These are phyloP conservation scores for Labrus mixtus DNA, from an alignment of 2,113 vertebrate genomes.

Conservation along the genomic window DNA sequence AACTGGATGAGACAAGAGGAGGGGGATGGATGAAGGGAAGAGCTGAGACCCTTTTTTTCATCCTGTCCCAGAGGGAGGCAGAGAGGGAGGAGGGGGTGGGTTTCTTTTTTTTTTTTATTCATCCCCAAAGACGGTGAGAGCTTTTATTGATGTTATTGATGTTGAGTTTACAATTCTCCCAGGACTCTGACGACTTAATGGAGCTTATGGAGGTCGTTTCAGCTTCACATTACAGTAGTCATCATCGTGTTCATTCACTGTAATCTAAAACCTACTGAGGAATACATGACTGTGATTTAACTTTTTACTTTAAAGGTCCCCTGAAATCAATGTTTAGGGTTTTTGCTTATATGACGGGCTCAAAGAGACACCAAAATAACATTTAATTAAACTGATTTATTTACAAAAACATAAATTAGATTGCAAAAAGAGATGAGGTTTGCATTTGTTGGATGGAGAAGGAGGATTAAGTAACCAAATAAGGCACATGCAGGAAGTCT, in stretches of 20 bases:
- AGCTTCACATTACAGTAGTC: background rate
- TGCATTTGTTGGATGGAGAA: too few species aligned
- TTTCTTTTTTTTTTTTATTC: background rate
- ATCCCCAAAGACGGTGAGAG: conserved; percentile 25
- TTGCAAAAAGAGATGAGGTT: too few species aligned
- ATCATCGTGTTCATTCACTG: background rate
- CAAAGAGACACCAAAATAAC: too few species aligned
- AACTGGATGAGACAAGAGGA: conserved; percentile 51
- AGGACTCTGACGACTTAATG: conserved; percentile 24
- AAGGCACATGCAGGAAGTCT: too few species aligned
- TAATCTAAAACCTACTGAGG: background rate
- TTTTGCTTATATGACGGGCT: too few species aligned
- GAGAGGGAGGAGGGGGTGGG: conserved; percentile 4
- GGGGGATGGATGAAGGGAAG: conserved; percentile 18
- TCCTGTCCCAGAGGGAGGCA: conserved; percentile 24
- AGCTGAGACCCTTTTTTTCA: conserved; percentile 26
- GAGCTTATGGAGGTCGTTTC: conserved; percentile 19
- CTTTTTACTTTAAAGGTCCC: background rate
- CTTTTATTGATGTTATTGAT: conserved; percentile 52
- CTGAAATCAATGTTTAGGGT: too few species aligned
- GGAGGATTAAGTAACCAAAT: too few species aligned
- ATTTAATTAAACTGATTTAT: too few species aligned
- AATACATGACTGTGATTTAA: background rate
- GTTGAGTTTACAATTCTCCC: conserved; percentile 24
- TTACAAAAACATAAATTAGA: too few species aligned